Base-by-base conservation (phyloP, 2,113 vertebrate genomes). In the Aepyceros melampus region DNA sequence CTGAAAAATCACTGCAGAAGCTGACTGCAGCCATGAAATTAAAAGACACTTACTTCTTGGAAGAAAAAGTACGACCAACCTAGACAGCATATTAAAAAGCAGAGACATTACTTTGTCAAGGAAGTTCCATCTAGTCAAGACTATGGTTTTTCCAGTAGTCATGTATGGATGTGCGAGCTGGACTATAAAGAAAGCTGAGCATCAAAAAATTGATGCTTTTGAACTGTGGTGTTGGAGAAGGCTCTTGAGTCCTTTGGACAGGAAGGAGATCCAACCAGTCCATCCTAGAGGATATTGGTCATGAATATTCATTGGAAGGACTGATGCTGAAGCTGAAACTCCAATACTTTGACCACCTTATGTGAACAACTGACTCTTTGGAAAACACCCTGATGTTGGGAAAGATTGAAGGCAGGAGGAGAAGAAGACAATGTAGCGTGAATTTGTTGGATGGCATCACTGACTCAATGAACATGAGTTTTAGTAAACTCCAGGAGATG, bases 401-500 rank as follows among this genome's bases (percentile, higher is more conserved):
- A 71, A 40, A 40, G n/a, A 71, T 12, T 71, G 67, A 40, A 40
- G n/a, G n/a, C 1, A 6, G 19, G 67, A 71, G 67, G 19, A 21
- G 5, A 71, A 71, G 19, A n/a, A 2, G 67, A 36, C 2, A 23
- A 71, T 5, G 23, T 19, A 71, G 19, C 5, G 23, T 12, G 19
- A 40, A 10, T 12, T 23, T 9, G 1, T 23, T 71, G 19, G 67
- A 23, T 40, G 64, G 19, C n/a, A 40, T 23, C n/a, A 71, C 67
- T 6, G 19, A 71, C 19, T 71, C n/a, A 40, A 3, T 40, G 67
- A 9, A 71, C 19, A 23, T 23, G 67, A 71, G n/a, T 40, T 71
- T 71, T 40, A 40, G n/a, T 71, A 71, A 71, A 71, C n/a, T 40
- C n/a, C 0, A 0, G 10, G n/a, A 40, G 36, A 71, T 36, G n/a